Conservation (phyloP, 2,113 vertebrate species). For the Centropristis striata region DNA sequence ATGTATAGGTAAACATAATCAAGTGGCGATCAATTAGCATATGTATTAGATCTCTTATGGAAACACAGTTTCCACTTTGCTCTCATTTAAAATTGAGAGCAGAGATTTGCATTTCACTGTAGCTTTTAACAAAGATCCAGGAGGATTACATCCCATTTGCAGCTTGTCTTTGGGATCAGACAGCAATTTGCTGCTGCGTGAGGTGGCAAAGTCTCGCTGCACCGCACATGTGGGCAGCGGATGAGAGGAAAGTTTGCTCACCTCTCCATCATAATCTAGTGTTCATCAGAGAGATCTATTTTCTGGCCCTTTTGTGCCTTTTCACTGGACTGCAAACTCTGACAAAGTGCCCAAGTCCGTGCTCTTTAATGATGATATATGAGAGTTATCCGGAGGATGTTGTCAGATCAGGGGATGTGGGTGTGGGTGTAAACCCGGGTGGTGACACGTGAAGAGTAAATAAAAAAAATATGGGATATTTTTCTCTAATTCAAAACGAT, state of each 20-base stretch:
- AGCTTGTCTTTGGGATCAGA: conserved; percentile 63
- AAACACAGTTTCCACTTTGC: conserved; percentile 6
- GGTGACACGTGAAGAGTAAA: conserved; percentile 49
- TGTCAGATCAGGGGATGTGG: conserved; percentile 55
- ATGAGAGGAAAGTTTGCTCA: conserved; percentile 59
- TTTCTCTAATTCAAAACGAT: conserved; percentile 40
- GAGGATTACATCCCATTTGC: conserved; percentile 62
- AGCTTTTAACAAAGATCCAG: conserved; percentile 41
- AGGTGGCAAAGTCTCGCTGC: conserved; percentile 35
- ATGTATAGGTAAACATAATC: neutral
- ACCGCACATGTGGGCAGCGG: conserved; percentile 37
- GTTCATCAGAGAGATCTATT: conserved; percentile 70
- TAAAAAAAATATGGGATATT: conserved; percentile 32
- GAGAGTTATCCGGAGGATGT: conserved; percentile 60
- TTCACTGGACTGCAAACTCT: conserved; percentile 59
- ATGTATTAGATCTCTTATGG: conserved; percentile 23
- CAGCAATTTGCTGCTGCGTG: conserved; percentile 47
- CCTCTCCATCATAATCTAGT: conserved; percentile 71
- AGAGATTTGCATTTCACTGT: conserved; percentile 15
- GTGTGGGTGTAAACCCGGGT: conserved; percentile 46
- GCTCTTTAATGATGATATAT: conserved; percentile 75
- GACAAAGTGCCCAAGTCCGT: conserved; percentile 52
- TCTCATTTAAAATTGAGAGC: neutral
- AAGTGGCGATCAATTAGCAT: neutral
- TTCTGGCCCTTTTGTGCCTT: conserved; percentile 60